phyloP scores from a whole-genome alignment of 2,888 invertebrate genomes.

The Drosophila nr. medialis region DNA sequence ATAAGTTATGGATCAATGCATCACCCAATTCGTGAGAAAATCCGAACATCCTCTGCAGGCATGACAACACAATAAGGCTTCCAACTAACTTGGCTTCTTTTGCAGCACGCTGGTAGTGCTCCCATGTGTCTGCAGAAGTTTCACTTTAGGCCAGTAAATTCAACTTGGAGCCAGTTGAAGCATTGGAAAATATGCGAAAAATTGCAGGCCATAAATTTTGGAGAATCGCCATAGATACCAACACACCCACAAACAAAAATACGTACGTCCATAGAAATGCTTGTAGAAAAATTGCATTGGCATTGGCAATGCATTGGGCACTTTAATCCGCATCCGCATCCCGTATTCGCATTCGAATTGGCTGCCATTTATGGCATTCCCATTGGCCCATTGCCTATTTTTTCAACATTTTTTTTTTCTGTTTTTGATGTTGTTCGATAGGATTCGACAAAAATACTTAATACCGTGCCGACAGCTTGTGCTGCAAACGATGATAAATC shows the following conservation, averaged over 20 bases:
- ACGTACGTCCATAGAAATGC: conserved; percentile 10
- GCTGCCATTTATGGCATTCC: conserved; percentile 58
- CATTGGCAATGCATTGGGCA: conserved; percentile 37
- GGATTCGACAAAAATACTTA: conserved; percentile 64
- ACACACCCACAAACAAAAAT: conserved; percentile 25
- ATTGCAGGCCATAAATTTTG: conserved; percentile 74
- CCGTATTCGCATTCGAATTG: conserved; percentile 46
- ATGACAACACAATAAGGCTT: not conserved
- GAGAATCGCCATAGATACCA: conserved; percentile 38
- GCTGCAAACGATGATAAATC: conserved; percentile 77
- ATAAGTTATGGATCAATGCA: not conserved
- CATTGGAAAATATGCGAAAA: conserved; percentile 79
- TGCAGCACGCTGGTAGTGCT: not conserved
- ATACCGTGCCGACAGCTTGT: conserved; percentile 73
- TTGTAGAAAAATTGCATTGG: conserved; percentile 45
- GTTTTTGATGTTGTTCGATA: conserved; percentile 31
- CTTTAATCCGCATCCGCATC: conserved; percentile 19
- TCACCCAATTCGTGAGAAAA: not conserved
- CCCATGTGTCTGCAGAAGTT: conserved; percentile 31
- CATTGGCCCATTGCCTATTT: conserved; percentile 42
- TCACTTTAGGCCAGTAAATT: conserved; percentile 55
- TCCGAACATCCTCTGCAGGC: not conserved
- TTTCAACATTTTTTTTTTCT: conserved; percentile 8
- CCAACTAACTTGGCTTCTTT: not conserved
- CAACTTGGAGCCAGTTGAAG: conserved; percentile 59